Evolutionary conservation across 2,113 vertebrate species (phyloP).

Genomic region (Okapia johnstoni): DNA sequence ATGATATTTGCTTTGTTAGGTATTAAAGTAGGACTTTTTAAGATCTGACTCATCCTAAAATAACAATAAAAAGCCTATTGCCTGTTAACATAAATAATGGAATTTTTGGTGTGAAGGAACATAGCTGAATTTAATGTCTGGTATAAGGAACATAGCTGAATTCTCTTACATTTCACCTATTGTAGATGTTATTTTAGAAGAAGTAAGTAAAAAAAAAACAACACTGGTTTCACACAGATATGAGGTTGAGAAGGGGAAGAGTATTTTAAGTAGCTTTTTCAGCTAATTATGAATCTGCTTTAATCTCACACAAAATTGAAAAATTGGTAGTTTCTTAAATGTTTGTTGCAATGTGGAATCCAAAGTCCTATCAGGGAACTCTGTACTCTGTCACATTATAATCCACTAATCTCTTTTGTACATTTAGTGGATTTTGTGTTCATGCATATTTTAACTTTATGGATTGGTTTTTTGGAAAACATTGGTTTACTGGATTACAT

Average conservation of each 20-base stretch:
- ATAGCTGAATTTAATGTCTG: not conserved
- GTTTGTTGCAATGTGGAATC: not conserved
- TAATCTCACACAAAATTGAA: not conserved
- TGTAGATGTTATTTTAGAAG: not conserved
- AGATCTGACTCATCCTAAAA: not conserved
- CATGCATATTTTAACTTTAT: not conserved
- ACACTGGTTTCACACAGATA: not conserved
- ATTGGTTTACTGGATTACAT: not conserved
- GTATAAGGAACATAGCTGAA: not conserved
- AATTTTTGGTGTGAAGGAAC: not conserved
- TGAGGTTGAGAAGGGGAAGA: not conserved
- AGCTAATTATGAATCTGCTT: not conserved
- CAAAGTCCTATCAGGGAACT: not conserved
- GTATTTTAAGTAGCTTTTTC: not conserved
- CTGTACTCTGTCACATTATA: not conserved
- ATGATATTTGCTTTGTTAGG: not conserved
- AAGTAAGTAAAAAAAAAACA: not conserved
- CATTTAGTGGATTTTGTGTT: not conserved
- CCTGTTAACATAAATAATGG: not conserved
- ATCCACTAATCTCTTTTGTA: not conserved
- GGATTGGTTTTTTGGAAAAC: not conserved
- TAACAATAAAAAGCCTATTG: not conserved
- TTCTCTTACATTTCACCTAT: not conserved
- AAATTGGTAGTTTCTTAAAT: not conserved
- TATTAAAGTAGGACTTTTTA: not conserved